Evolutionary conservation across 2,797 vertebrate genomes (phyloP), one percentile per base, ranked within the genome.

Genomic region (Enteromius unitaeniatus): DNA sequence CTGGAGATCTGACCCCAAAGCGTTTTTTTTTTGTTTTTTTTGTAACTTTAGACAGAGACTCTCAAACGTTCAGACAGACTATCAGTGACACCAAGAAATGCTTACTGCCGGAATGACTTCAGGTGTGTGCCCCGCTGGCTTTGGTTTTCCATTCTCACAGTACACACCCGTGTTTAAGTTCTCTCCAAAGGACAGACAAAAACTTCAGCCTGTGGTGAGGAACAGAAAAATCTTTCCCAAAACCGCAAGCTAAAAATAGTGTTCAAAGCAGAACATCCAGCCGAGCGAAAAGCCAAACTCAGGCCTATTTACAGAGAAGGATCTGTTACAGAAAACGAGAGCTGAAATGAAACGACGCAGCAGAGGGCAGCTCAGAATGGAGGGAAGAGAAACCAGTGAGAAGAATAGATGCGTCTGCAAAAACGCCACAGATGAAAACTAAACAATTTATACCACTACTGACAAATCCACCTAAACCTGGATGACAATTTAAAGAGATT

Each of bases 221-320:
- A 79, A 83, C 60, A 74, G 82, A 85, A 86, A 88, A 89, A 86
- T 82, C 84, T 89, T 89, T 82, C 70, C 79, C 58, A 69, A 87
- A 89, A 86, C 84, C 87, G 21, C 87, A 68, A 45, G 45, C 84
- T 88, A 89, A 88, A 89, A 89, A 89, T 89, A 89, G 88, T 31
- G 26, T 88, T 88, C 87, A 86, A 88, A 88, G 86, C 79, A 60
- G 70, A 76, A 85, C 45, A 75, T 86, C 83, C 86, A 87, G 82
- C 84, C 84, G 82, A 85, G 87, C 80, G 58, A 87, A 87, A 89
- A 86, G 84, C 82, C 78, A 82, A 87, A 83, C 31, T 81, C 82
- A 82, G 86, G 82, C 86, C 87, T 88, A 84, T 85, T 83, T 85
- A 55, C 64, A 87, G 79, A 86, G 82, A 78, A 81, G 49, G 79